Percentiles rank a stretch among this genome's conserved stretches.
phyloP scores from a whole-genome alignment of 2,113 vertebrate species.

The Panurus biarmicus region DNA sequence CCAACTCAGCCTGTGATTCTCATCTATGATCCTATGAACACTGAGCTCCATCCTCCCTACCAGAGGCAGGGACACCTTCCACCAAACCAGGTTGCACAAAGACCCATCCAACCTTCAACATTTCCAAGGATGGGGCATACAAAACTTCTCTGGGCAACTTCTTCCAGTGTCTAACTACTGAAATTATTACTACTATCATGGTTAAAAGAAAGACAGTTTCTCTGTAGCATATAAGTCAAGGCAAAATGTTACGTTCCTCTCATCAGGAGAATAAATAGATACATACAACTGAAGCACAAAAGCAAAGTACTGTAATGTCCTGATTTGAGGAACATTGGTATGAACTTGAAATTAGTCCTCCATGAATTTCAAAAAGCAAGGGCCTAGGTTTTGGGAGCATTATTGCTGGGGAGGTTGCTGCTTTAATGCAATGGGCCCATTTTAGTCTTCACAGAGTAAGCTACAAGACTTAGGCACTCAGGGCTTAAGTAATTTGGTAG shows the following conservation, averaged over 20 bases:
- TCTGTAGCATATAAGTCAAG: not conserved
- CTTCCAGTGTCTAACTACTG: not conserved
- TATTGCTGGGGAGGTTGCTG: not conserved
- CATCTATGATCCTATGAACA: not conserved
- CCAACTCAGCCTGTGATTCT: not conserved
- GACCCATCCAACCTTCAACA: not conserved
- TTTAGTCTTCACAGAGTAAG: not conserved
- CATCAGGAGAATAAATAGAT: not conserved
- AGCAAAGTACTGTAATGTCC: not conserved
- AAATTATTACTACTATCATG: too few relatives aligned
- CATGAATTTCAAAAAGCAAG: not conserved
- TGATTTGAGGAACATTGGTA: not conserved
- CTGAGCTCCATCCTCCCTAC: too few relatives aligned
- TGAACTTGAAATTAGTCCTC: not conserved
- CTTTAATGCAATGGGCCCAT: not conserved
- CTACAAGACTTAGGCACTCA: not conserved
- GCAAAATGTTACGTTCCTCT: not conserved
- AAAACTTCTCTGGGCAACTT: not conserved
- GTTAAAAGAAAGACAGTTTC: not conserved
- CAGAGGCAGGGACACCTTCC: not conserved
- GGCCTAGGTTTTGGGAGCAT: not conserved
- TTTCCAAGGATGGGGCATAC: not conserved
- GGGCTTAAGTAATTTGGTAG: not conserved
- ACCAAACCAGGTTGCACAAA: not conserved
- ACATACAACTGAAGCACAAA: not conserved